phyloP scores from a whole-genome alignment of 2,888 invertebrate species.

The Drosophila acutilabella region DNA sequence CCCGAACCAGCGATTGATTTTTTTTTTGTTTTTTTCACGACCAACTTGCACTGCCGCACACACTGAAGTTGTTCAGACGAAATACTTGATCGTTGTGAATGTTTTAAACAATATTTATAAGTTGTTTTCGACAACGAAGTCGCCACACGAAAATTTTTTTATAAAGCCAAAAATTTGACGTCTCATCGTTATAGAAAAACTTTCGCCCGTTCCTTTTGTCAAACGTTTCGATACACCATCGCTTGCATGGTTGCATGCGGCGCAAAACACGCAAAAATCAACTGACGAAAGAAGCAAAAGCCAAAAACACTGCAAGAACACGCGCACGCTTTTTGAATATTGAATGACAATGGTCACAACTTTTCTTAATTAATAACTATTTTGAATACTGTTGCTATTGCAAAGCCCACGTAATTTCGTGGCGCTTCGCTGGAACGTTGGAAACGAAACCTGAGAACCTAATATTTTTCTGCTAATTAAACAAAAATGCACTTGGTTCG shows the following conservation, averaged over 20 bases:
- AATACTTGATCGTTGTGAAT: conserved; percentile 51
- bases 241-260: conserved; percentile 64
- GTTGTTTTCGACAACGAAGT: conserved; percentile 70
- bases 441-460: conserved; percentile 44
- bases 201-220: conserved; percentile 75
- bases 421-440: conserved; percentile 34
- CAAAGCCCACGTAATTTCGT: conserved; percentile 38
- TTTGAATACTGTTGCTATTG: conserved; percentile 15
- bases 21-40: conserved; percentile 56
- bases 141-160: conserved; percentile 69
- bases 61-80: conserved; percentile 45
- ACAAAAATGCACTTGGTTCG: conserved; percentile 31
- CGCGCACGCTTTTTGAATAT: conserved; percentile 62
- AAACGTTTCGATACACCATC: conserved; percentile 65
- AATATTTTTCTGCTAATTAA: conserved; percentile 48
- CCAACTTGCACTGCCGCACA: conserved; percentile 62
- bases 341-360: conserved; percentile 29
- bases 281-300: conserved; percentile 38
- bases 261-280: conserved; percentile 40
- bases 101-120: conserved; percentile 54
- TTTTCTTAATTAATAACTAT: conserved; percentile 29
- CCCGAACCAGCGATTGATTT: conserved; percentile 66
- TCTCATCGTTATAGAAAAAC: conserved; percentile 80
- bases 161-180: conserved; percentile 75
- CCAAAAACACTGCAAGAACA: conserved; percentile 46